phyloP scores from a whole-genome alignment of 2,113 vertebrate species.

The Ciconia stormi region DNA sequence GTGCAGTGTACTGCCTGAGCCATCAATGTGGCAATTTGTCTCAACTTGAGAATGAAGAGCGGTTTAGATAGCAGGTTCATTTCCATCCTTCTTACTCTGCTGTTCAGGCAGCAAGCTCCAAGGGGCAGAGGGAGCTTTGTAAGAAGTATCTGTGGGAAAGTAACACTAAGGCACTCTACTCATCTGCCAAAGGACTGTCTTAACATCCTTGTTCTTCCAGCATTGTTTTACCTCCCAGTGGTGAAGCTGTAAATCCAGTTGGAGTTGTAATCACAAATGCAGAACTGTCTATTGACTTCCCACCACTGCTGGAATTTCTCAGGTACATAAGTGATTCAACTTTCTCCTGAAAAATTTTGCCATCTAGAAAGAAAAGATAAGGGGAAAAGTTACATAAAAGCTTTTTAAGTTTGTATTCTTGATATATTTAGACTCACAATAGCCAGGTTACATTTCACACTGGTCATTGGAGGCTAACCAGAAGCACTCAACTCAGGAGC shows the following conservation, averaged over 20 bases:
- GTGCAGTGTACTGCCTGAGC: background rate
- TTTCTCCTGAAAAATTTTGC: constrained; percentile 94
- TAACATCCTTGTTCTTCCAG: background rate
- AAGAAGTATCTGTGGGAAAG: background rate
- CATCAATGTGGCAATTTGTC: background rate
- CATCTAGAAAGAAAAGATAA: constrained; percentile 79
- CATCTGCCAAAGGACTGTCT: background rate
- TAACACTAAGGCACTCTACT: background rate
- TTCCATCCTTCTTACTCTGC: background rate
- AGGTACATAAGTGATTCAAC: constrained; percentile 90
- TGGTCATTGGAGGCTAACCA: background rate
- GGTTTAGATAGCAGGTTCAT: background rate
- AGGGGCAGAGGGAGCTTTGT: background rate
- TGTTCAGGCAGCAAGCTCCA: background rate
- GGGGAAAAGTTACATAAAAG: background rate
- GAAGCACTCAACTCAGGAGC: background rate
- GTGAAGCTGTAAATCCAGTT: constrained; percentile 77
- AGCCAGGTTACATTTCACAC: background rate
- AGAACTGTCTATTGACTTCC: constrained; percentile 81
- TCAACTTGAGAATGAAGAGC: background rate
- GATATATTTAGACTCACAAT: background rate
- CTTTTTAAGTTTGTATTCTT: background rate
- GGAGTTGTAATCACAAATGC: constrained; percentile 81
- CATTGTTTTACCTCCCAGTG: constrained; percentile 77
- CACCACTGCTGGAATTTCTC: constrained; percentile 86